Conservation (phyloP, 2,797 vertebrate genomes). For the Myotis findleyi region DNA sequence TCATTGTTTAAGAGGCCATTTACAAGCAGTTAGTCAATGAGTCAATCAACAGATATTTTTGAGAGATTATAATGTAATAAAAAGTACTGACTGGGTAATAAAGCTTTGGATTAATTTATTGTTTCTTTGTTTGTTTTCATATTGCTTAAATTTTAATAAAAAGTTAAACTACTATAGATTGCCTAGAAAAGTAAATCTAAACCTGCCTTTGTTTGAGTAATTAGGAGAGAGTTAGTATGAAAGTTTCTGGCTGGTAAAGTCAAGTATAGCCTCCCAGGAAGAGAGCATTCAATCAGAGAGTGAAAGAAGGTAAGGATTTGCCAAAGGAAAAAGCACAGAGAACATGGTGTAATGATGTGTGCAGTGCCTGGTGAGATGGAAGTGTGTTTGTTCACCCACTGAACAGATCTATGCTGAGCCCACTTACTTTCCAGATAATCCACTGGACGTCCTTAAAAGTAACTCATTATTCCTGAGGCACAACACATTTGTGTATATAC, state of each 20-base stretch:
- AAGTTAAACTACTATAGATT: not conserved
- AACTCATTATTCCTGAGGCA: not conserved
- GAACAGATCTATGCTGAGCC: not conserved
- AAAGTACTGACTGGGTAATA: not conserved
- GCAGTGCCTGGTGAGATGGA: not conserved
- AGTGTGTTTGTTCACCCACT: not conserved
- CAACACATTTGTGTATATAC: not conserved
- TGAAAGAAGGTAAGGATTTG: too few relatives aligned
- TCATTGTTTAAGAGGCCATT: not conserved
- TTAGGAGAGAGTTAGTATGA: not conserved
- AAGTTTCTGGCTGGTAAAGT: not conserved
- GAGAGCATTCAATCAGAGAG: not conserved
- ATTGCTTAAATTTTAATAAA: not conserved
- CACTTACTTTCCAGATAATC: not conserved
- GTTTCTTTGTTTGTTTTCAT: not conserved
- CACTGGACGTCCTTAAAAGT: not conserved
- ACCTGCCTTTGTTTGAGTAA: not conserved
- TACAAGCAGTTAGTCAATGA: not conserved
- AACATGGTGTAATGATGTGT: not conserved
- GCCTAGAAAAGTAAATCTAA: not conserved
- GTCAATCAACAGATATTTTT: not conserved
- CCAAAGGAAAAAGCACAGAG: not conserved
- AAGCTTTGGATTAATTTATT: not conserved
- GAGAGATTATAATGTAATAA: not conserved
- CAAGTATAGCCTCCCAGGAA: not conserved